phyloP scores from a whole-genome alignment of 2,113 vertebrate species.

The Carassius auratus region DNA sequence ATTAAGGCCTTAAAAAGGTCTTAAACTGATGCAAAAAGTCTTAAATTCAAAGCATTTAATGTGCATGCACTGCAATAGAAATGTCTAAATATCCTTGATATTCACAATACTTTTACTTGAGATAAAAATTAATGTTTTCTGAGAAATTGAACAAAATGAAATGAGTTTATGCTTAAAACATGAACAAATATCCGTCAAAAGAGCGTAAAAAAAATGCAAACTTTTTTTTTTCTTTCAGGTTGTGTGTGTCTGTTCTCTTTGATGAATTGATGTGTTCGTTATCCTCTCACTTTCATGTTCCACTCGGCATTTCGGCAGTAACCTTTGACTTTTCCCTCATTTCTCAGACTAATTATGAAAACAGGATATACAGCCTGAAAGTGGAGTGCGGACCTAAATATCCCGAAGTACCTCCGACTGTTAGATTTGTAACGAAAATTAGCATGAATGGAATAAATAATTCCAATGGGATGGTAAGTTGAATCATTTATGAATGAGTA shows the following conservation, averaged over 20 bases:
- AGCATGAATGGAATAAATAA: constrained; percentile 99
- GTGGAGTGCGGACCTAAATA: constrained; percentile 98
- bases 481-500: constrained; percentile 10
- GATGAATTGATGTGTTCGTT: neutral
- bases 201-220: too few relatives aligned
- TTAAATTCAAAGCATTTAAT: too few relatives aligned
- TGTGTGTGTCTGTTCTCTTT: neutral
- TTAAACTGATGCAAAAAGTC: too few relatives aligned
- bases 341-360: constrained; percentile 98
- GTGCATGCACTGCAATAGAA: too few relatives aligned
- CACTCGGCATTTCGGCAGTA: neutral
- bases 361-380: constrained; percentile 99
- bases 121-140: too few relatives aligned
- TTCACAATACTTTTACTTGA: too few relatives aligned
- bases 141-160: too few relatives aligned
- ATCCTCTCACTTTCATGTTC: constrained; percentile 24
- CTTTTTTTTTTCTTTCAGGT: neutral
- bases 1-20: too few relatives aligned
- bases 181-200: too few relatives aligned
- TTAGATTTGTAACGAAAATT: constrained; percentile 99
- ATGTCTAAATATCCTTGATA: too few relatives aligned
- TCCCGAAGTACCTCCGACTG: constrained; percentile 91
- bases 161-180: too few relatives aligned
- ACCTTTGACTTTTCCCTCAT: constrained; percentile 55
- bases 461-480: constrained; percentile 97